phyloP scores from a whole-genome alignment of 2,113 vertebrate species.

The Desmodus rotundus region DNA sequence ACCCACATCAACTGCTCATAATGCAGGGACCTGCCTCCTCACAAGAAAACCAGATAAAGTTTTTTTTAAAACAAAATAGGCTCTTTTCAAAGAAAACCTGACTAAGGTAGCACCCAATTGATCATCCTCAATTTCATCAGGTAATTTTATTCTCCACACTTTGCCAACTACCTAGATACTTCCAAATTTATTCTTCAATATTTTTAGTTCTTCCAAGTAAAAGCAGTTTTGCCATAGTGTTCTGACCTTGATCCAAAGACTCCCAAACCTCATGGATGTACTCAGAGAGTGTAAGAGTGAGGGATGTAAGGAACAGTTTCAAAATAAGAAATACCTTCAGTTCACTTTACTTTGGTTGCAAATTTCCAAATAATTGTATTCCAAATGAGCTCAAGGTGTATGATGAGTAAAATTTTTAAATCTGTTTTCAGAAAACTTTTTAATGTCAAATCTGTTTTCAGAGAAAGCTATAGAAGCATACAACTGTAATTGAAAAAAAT shows the following conservation, averaged over 20 bases:
- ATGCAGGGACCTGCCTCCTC: neutral
- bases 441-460: neutral
- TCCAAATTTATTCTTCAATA: neutral
- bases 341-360: neutral
- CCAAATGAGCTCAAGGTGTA: neutral
- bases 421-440: conserved; percentile 17
- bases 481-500: too few species aligned
- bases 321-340: neutral
- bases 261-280: neutral
- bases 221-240: neutral
- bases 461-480: neutral
- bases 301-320: neutral
- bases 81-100: neutral
- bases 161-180: neutral
- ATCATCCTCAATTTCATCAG: neutral
- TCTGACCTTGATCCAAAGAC: neutral
- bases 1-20: neutral
- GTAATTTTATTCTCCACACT: neutral
- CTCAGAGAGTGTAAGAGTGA: neutral
- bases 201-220: neutral
- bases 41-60: neutral
- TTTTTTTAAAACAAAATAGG: too few species aligned
- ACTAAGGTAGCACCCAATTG: neutral
- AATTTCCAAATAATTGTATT: conserved; percentile 2
- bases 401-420: neutral